Percentiles rank a stretch among this genome's conserved stretches.
Evolutionary conservation across 2,888 invertebrate genomes (phyloP).

Genomic region (Oxyteleia sp.): DNA sequence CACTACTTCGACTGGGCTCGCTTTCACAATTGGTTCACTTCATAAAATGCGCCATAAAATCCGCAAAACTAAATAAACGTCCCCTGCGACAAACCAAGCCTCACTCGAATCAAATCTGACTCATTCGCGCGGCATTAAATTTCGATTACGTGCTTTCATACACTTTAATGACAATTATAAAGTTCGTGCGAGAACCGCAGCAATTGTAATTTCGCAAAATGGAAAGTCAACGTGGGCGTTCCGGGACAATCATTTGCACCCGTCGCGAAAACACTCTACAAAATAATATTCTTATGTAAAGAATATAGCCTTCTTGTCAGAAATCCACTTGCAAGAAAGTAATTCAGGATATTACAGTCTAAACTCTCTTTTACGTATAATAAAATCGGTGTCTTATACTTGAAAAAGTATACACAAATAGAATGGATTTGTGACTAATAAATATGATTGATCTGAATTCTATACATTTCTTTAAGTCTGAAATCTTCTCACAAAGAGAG

Average conservation of each 20-base stretch:
- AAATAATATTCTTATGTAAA: too few relatives aligned
- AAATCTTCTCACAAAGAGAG: too few relatives aligned
- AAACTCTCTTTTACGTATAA: too few relatives aligned
- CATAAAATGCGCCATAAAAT: constrained; percentile 47
- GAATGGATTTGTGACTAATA: too few relatives aligned
- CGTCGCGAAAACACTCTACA: constrained; percentile 56
- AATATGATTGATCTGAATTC: too few relatives aligned
- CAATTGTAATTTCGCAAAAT: constrained; percentile 63
- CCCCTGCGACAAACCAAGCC: background rate
- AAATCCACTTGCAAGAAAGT: too few relatives aligned
- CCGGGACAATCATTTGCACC: constrained; percentile 52
- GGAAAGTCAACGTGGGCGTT: constrained; percentile 63
- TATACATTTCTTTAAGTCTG: too few relatives aligned
- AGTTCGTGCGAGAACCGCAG: constrained; percentile 40
- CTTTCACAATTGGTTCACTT: constrained; percentile 57
- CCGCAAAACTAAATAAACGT: constrained; percentile 45
- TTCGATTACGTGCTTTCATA: constrained; percentile 45
- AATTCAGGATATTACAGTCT: too few relatives aligned
- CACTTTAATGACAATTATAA: constrained; percentile 63
- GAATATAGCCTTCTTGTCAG: too few relatives aligned
- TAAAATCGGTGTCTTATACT: too few relatives aligned
- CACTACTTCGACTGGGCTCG: background rate
- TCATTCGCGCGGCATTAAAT: constrained; percentile 47
- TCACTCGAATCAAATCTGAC: constrained; percentile 17
- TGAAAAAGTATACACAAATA: too few relatives aligned